phyloP scores from a whole-genome alignment of 2,888 invertebrate genomes.

The Tholera decimalis region DNA sequence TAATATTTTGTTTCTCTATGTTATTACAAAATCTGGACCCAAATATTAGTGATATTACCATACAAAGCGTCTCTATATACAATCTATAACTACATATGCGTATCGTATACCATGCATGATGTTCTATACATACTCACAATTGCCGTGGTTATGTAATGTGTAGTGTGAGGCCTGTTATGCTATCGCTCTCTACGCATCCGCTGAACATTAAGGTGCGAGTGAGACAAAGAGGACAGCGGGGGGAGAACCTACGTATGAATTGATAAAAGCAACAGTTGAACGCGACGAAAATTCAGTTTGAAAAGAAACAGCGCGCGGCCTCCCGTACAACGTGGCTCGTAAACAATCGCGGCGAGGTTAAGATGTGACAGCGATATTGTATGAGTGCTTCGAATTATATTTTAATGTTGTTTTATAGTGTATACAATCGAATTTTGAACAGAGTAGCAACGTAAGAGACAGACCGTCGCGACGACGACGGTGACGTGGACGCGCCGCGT shows the following conservation, averaged over 20 bases:
- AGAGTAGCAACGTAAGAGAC: constrained; percentile 69
- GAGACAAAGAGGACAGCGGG: constrained; percentile 79
- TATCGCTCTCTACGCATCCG: constrained; percentile 76
- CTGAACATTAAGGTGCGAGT: constrained; percentile 72
- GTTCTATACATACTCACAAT: constrained; percentile 70
- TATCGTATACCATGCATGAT: constrained; percentile 74
- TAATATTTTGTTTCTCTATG: constrained; percentile 15
- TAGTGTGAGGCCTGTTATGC: constrained; percentile 72
- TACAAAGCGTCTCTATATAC: constrained; percentile 48
- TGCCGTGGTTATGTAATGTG: constrained; percentile 74
- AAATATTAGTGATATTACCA: constrained; percentile 49
- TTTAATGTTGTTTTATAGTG: constrained; percentile 75
- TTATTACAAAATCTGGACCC: constrained; percentile 23
- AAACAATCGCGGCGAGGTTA: constrained; percentile 80
- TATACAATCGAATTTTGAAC: constrained; percentile 70
- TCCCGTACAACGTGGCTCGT: constrained; percentile 73
- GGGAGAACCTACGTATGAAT: constrained; percentile 82
- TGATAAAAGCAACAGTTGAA: constrained; percentile 90
- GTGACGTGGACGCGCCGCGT: constrained; percentile 87
- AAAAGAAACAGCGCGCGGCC: constrained; percentile 79
- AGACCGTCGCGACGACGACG: constrained; percentile 74
- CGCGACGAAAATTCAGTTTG: constrained; percentile 88
- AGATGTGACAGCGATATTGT: constrained; percentile 86
- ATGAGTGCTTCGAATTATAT: constrained; percentile 81
- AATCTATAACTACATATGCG: constrained; percentile 57